Conservation (phyloP, 2,888 invertebrate genomes). For the Noctua janthina region DNA sequence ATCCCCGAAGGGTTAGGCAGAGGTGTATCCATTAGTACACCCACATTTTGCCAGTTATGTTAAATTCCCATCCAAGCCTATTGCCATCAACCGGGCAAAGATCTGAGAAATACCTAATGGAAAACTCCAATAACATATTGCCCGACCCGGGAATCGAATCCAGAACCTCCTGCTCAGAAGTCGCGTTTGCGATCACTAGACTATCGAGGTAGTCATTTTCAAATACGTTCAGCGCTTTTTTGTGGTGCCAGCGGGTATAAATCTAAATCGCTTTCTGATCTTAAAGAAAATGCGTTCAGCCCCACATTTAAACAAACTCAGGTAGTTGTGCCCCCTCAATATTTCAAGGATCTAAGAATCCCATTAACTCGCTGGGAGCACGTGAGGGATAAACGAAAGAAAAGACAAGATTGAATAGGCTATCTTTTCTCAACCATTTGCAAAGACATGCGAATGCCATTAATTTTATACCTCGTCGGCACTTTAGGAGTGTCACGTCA, state of each 20-base stretch:
- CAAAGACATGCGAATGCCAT: slow-evolving; percentile 80
- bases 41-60: too few relatives aligned
- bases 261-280: slow-evolving; percentile 16
- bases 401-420: slow-evolving; percentile 64
- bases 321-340: slow-evolving; percentile 25
- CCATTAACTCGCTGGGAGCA: slow-evolving; percentile 46
- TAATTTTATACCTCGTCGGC: slow-evolving; percentile 80
- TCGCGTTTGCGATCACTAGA: too few relatives aligned
- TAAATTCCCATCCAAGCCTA: too few relatives aligned
- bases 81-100: too few relatives aligned
- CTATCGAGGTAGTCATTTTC: too few relatives aligned
- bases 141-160: too few relatives aligned
- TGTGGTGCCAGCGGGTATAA: not conserved
- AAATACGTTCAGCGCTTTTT: not conserved
- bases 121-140: too few relatives aligned
- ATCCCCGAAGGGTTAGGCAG: too few relatives aligned
- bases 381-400: slow-evolving; percentile 52
- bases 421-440: slow-evolving; percentile 70
- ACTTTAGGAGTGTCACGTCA: slow-evolving; percentile 60
- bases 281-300: slow-evolving; percentile 14
- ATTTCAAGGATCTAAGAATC: slow-evolving; percentile 48
- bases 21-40: too few relatives aligned
- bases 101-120: too few relatives aligned
- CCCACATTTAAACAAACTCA: slow-evolving; percentile 34
- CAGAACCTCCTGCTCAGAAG: too few relatives aligned